Base-by-base conservation (phyloP, 2,113 vertebrate genomes). In the Oceanodroma tethys region DNA sequence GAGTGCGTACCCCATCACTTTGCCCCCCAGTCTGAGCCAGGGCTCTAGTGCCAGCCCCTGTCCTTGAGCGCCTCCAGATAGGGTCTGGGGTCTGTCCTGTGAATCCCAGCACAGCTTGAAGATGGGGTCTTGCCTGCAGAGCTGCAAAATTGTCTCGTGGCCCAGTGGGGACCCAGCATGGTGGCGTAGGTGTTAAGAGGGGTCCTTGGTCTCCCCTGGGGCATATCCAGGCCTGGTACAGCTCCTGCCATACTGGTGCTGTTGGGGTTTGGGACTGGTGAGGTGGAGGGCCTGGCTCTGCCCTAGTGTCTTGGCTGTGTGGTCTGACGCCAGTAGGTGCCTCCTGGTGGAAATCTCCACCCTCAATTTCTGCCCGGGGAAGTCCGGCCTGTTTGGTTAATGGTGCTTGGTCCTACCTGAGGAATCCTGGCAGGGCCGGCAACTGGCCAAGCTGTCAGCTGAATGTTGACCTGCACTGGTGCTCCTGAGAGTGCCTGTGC, bases 1-100 rank as follows among this genome's bases (percentile, higher is more conserved):
- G 99, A 99, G 99, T 99, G 98, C 68, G 99, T 97, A 92, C n/a
- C 36, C 62, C 12, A 16, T n/a, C 10, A 13, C 22, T 79, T 74
- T 73, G 38, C 55, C 76, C 21, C 25, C 29, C 16, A 16, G 1
- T 86, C 67, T 62, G 71, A 42, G 76, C 58, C 36, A 18, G 48
- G 59, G 42, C 20, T 74, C 26, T 81, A 73, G 48, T 36, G 43
- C n/a, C 56, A 34, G 17, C 52, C 42, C 11, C 16, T 16, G 19
- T 65, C 62, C 32, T 80, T 88, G 42, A 45, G 16, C 3, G 4
- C 38, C 18, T 67, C 40, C 29, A 16, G 42, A 8, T 30, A 68
- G 66, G 26, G 36, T 50, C 34, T 70, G 63, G 47, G n/a, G 11
- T 87, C 48, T 93, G 40, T 36, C 29, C 63, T 23, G 22, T 65